Evolutionary conservation across 92 coral and sea anemone genomes (phyloP), one percentile per base, ranked within the genome.

Genomic region (Chrysogorgia sp.): DNA sequence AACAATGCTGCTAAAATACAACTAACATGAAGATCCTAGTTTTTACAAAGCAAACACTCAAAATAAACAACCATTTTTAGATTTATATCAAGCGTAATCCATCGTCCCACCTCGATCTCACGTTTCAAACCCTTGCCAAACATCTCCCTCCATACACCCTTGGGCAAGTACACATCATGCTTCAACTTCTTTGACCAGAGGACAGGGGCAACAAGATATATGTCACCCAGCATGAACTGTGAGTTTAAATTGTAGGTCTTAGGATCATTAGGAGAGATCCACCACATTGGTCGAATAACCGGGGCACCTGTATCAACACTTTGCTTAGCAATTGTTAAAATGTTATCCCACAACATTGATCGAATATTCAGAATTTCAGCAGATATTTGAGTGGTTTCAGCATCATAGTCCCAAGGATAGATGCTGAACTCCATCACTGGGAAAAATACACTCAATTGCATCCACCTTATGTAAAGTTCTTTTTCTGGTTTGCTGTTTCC

Each of bases 371-470:
- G 33, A 48, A 84, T 64, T 3, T 64, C 71, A 52, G 74, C 82
- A 17, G 92, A 89, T 33, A 87, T 81, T 35, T 58, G 65, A 24
- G 89, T 34, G 20, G 93, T 89, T 25, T 86, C 84, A 35, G 50
- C 78, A 61, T 89, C 97, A 74, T 86, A 86, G 31, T 90, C 87
- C 97, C 97, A 91, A 41, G 97, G 97, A 28, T 86, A 67, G 40
- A 84, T 41, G 3, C 87, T 83, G 64, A 91, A 91, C 77, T 89
- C 92, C 88, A 91, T 81, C n/a, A 92, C 75, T 17, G 97, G 97
- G 13, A 91, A 82, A 67, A 91, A 91, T 10, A 88, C 75, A 25
- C 71, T 86, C 29, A 87, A 81, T 72, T 91, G 92, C 60, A 91
- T 76, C 96, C 97, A 91, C 19, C 97, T 81, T 13, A 91, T 83